Base-by-base conservation (phyloP, 2,113 vertebrate genomes). In the Coracopsis vasa region DNA sequence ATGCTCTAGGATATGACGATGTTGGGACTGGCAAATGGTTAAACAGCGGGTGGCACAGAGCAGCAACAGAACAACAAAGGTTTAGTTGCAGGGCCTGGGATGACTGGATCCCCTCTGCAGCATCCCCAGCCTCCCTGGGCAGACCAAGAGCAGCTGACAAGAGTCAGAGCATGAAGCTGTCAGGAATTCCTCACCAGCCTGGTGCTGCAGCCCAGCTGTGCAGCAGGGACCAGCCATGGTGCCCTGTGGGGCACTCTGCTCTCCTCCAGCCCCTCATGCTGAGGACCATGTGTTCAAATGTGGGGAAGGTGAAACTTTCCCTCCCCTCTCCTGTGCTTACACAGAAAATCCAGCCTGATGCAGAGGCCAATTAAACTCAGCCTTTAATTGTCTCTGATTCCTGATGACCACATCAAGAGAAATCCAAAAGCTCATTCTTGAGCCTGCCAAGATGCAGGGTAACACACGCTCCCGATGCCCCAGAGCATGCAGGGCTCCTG, bases 401-500 rank as follows among this genome's bases (percentile, higher is more conserved):
- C 60, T n/a, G 74, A 35, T 2, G 3, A 64, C 17, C 10, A 19
- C 27, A 37, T 37, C 31, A 73, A n/a, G 18, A 79, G 39, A 35
- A 82, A 82, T 11, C 51, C 33, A 7, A 37, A 91, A 74, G 42
- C 17, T 7, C 3, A 10, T 11, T 42, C 44, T n/a, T 0, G 3
- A 92, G 50, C 24, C 25, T 70, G 50, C 28, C 37, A 24, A 41
- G 50, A 10, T 1, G 5, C 61, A 58, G 58, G 42, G 42, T 4
- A 11, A 58, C 61, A 44, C 29, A 7, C 0, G 2, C 18, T 58
- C 35, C 23, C 0, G 1, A 3, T 61, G 72, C 10, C 25, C 60
- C 9, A 27, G 11, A 31, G 24, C 16, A 35, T 2, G 2, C 0
- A 3, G 45, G 7, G 28, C 44, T 92, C 6, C 0, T 44, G 39